Evolutionary conservation across 2,888 invertebrate species (phyloP).

Genomic region (Drosophila mulleri): DNA sequence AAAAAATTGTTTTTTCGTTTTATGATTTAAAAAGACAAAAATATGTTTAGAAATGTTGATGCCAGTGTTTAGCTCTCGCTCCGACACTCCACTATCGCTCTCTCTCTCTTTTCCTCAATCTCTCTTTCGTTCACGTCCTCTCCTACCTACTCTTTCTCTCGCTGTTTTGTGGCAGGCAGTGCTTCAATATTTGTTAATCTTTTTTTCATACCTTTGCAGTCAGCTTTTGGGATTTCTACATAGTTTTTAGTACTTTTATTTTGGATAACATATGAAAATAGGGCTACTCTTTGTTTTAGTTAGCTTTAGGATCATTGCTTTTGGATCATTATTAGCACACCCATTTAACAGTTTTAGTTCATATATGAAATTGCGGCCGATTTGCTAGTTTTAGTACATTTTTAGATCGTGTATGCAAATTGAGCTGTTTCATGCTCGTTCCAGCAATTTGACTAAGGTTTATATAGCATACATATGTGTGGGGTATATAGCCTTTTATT

Average conservation of each 20-base stretch:
- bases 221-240: background rate
- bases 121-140: background rate
- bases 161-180: conserved; percentile 15
- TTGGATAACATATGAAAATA: background rate
- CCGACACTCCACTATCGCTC: background rate
- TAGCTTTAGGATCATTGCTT: too few species aligned
- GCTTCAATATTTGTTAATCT: conserved; percentile 9
- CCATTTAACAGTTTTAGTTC: too few species aligned
- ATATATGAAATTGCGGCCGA: too few species aligned
- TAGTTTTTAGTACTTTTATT: background rate
- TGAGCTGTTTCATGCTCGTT: background rate
- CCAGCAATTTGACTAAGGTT: background rate
- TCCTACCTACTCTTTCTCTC: background rate
- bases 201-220: conserved; percentile 5
- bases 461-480: background rate
- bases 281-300: too few species aligned
- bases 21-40: conserved; percentile 4
- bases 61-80: conserved; percentile 7
- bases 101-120: too few species aligned
- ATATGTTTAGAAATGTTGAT: conserved; percentile 1
- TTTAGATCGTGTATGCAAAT: conserved; percentile 4
- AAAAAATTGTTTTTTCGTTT: conserved; percentile 11
- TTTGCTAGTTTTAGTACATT: background rate
- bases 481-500: background rate
- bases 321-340: background rate